Evolutionary conservation across 2,797 vertebrate species (phyloP).

Genomic region (Anguilla pacifica): DNA sequence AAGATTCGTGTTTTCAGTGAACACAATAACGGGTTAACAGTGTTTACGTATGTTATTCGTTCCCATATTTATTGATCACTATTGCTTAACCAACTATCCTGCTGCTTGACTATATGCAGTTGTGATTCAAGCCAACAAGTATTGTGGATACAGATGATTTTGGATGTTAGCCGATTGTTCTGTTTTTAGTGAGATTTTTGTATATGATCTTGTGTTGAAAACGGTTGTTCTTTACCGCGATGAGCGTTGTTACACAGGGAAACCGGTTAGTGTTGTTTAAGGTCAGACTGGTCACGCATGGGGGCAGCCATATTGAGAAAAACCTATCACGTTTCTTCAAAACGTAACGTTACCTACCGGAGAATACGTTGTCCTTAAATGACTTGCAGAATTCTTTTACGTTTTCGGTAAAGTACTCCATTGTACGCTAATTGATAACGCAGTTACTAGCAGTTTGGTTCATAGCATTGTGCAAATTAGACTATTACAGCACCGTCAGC

Average conservation of each 20-base stretch:
- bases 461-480: not conserved
- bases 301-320: constrained; percentile 77
- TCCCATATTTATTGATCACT: not conserved
- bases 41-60: not conserved
- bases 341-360: constrained; percentile 26
- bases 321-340: constrained; percentile 24
- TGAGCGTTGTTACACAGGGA: not conserved
- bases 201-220: not conserved
- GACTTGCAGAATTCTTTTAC: constrained; percentile 12
- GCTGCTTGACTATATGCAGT: not conserved
- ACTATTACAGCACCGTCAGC: not conserved
- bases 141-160: not conserved
- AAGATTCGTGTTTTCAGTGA: not conserved
- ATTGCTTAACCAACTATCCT: not conserved
- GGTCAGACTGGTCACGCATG: constrained; percentile 80
- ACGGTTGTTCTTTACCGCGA: not conserved
- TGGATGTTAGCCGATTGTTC: not conserved
- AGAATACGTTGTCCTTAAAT: constrained; percentile 31
- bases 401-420: not conserved
- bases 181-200: not conserved
- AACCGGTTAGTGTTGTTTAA: constrained; percentile 62
- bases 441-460: not conserved
- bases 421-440: not conserved
- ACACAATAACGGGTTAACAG: not conserved
- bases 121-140: constrained; percentile 5